Evolutionary conservation across 2,797 vertebrate genomes (phyloP), one percentile per base, ranked within the genome.

Genomic region (Gorsachius magnificus): DNA sequence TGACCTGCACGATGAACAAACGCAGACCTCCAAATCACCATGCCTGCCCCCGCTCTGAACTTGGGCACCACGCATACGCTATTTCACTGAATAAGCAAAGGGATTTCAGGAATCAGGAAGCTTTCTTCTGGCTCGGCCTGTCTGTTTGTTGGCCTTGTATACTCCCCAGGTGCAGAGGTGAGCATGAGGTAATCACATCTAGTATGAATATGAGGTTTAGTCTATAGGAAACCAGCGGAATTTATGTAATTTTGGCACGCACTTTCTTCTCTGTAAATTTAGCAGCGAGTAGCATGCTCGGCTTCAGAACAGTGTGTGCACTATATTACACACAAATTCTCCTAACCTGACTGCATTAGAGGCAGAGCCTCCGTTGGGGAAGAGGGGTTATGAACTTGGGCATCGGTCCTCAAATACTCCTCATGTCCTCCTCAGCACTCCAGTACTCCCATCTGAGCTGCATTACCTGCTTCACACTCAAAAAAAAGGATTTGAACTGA

Each of bases 141-240:
- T 43, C 83, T 71, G 76, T 72, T 78, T 93, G 94, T 87, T 94
- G 93, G 96, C 95, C 96, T 92, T 80, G 61, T 69, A 57, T n/a
- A 71, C 76, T 97, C 96, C 95, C 97, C 96, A 96, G 97, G 96
- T 97, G 97, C 96, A 90, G 94, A 96, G 96, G 94, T 96, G 95
- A 93, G 93, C 94, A 97, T 97, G 97, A 97, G 93, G 94, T 97
- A 96, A 97, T 95, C 90, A 24, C 83, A 86, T 89, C 91, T 92
- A 65, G 88, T n/a, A n/a, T 95, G 89, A 97, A 94, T 87, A 88
- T 17, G 95, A 96, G 92, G 87, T 94, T 97, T 60, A 95, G 97
- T 96, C 96, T 95, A 7, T 70, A 97, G 96, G 90, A 97, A 97
- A 96, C 48, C 83, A 84, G 72, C 3, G 41, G 96, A 83, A 96